These are phyloP conservation scores for Bos javanicus DNA, from an alignment of 2,113 vertebrate species.

Conservation along the genomic window DNA sequence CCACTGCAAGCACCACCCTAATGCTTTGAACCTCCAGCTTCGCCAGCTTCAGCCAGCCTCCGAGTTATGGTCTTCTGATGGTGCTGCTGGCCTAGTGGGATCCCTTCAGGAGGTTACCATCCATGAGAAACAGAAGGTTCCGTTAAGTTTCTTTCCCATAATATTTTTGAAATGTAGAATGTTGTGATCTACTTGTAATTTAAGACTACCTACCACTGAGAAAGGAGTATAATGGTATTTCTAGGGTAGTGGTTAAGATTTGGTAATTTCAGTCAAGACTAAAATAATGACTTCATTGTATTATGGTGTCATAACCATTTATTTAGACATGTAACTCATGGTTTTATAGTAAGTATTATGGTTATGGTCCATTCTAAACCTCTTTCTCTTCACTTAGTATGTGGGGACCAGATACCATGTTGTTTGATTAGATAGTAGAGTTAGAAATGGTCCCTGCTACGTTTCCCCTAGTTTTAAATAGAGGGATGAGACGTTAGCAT, in stretches of 20 bases:
- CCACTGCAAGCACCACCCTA: conserved; percentile 97
- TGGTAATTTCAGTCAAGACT: neutral
- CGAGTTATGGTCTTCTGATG: conserved; percentile 96
- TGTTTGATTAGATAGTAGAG: conserved; percentile 12
- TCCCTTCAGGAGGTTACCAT: conserved; percentile 96
- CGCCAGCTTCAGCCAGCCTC: conserved; percentile 96
- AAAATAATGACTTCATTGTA: neutral
- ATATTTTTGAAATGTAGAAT: conserved; percentile 24
- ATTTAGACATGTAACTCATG: neutral
- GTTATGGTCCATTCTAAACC: neutral
- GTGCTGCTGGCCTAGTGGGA: conserved; percentile 94
- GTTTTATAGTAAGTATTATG: neutral
- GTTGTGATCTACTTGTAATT: neutral
- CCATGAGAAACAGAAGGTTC: conserved; percentile 91
- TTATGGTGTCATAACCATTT: neutral
- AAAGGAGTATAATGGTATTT: neutral
- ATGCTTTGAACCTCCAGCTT: conserved; percentile 95
- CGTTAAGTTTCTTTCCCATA: conserved; percentile 24
- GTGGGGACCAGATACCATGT: neutral
- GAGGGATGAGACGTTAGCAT: neutral
- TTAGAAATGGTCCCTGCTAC: neutral
- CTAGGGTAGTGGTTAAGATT: conserved; percentile 1
- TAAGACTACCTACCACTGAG: neutral
- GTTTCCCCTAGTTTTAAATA: neutral
- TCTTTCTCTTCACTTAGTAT: neutral